These are phyloP conservation scores for Hypothenemus hampei DNA, from an alignment of 1,140 invertebrate genomes.

Conservation along the genomic window DNA sequence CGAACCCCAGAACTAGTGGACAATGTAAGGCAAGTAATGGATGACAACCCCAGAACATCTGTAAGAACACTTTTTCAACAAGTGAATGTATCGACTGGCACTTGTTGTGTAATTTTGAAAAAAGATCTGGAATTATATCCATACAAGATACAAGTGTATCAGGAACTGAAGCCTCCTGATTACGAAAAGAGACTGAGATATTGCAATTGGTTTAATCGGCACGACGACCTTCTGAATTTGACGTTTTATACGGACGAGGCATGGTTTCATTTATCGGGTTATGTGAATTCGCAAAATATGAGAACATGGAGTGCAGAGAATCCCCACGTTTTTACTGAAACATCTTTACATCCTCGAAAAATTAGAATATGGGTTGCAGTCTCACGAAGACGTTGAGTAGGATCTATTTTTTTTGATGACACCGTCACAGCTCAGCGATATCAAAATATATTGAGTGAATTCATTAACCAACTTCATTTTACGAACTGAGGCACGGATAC, in stretches of 20 bases:
- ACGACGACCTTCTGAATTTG: background rate
- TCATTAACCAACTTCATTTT: background rate
- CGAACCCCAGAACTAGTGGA: background rate
- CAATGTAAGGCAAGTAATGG: background rate
- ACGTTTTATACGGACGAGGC: slow-evolving; percentile 8
- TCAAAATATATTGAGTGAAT: background rate
- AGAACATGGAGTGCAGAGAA: slow-evolving; percentile 7
- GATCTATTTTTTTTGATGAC: too few relatives aligned
- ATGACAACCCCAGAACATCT: background rate
- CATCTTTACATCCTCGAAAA: too few relatives aligned
- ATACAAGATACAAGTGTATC: too few relatives aligned
- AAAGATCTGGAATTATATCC: background rate
- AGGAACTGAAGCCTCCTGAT: too few relatives aligned
- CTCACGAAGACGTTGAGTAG: background rate
- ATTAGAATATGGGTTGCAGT: background rate
- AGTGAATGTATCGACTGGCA: too few relatives aligned
- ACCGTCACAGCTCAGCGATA: background rate
- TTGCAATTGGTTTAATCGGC: too few relatives aligned
- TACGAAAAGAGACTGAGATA: too few relatives aligned
- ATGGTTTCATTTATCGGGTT: slow-evolving; percentile 9
- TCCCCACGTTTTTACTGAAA: slow-evolving; percentile 1
- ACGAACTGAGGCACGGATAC: background rate
- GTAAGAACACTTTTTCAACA: too few relatives aligned
- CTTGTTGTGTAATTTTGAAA: too few relatives aligned
- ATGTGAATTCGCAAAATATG: slow-evolving; percentile 14